Percentiles rank a stretch among this genome's conserved stretches.
phyloP scores from a whole-genome alignment of 1,140 invertebrate genomes.

The Neodiprion lecontei region DNA sequence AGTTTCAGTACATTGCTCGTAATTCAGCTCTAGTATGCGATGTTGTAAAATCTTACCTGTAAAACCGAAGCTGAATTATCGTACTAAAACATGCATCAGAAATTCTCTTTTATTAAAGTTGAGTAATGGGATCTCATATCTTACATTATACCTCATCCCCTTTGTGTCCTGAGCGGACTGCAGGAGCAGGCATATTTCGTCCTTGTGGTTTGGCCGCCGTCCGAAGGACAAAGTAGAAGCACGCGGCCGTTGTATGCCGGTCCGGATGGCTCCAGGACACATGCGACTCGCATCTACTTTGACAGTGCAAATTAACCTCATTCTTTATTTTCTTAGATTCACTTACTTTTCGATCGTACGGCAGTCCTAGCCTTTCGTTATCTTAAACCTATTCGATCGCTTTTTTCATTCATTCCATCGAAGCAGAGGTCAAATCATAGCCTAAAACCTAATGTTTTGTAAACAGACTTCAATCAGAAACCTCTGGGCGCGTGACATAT shows the following conservation, averaged over 20 bases:
- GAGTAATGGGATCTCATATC: neutral
- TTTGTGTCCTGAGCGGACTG: slow-evolving; percentile 71
- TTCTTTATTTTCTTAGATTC: neutral
- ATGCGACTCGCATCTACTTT: neutral
- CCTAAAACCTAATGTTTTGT: too few species aligned
- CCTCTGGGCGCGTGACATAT: too few species aligned
- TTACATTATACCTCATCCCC: slow-evolving; percentile 70
- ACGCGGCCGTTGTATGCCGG: slow-evolving; percentile 59
- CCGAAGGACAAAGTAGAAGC: slow-evolving; percentile 72
- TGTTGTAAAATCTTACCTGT: too few species aligned
- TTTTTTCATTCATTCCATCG: neutral
- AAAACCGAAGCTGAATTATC: too few species aligned
- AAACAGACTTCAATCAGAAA: too few species aligned
- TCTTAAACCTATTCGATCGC: neutral
- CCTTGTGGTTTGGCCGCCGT: slow-evolving; percentile 65
- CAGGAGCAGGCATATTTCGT: slow-evolving; percentile 68
- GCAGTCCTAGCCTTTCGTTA: neutral
- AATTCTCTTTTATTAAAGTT: neutral
- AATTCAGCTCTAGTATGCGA: too few species aligned
- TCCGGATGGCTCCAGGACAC: slow-evolving; percentile 35
- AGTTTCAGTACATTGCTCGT: too few species aligned
- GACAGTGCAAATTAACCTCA: neutral
- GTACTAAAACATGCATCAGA: too few species aligned
- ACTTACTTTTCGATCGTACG: neutral
- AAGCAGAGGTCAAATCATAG: neutral